Percentiles rank a stretch among this genome's conserved stretches.
phyloP scores from a whole-genome alignment of 2,888 invertebrate genomes.

The Agonopterix heracliana region DNA sequence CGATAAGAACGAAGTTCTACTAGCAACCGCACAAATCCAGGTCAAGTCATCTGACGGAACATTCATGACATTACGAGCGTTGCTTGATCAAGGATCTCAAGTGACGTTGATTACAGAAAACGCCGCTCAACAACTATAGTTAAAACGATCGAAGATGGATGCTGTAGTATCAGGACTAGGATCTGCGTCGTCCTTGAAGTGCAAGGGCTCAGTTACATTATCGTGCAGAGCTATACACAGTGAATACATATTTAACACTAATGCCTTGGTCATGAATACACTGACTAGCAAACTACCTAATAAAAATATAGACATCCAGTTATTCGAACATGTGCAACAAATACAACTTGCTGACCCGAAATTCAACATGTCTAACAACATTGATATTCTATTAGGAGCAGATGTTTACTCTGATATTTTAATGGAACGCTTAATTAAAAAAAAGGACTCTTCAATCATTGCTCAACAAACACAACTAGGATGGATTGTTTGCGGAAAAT shows the following conservation, averaged over 20 bases:
- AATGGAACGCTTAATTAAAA: background rate
- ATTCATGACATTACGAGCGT: too few species aligned
- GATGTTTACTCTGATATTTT: background rate
- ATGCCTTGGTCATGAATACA: background rate
- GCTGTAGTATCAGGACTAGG: background rate
- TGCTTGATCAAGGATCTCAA: too few species aligned
- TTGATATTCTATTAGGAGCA: constrained; percentile 3
- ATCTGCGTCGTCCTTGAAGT: background rate
- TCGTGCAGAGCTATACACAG: background rate
- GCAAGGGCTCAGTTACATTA: background rate
- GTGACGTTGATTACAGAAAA: too few species aligned
- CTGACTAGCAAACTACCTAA: background rate
- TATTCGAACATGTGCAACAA: background rate
- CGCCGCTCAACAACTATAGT: too few species aligned
- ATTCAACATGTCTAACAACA: background rate
- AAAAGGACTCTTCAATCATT: background rate
- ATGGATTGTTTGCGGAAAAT: constrained; percentile 11
- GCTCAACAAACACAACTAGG: constrained; percentile 10
- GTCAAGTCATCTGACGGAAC: background rate
- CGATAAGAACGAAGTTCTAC: background rate
- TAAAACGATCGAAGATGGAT: background rate
- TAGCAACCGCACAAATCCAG: background rate
- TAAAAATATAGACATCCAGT: background rate
- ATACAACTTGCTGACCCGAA: constrained; percentile 2
- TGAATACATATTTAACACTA: background rate